A percentile compares a stretch with the other conserved stretches of the same genome.
phyloP scores from a whole-genome alignment of 2,797 vertebrate genomes.

The Florisuga fusca region DNA sequence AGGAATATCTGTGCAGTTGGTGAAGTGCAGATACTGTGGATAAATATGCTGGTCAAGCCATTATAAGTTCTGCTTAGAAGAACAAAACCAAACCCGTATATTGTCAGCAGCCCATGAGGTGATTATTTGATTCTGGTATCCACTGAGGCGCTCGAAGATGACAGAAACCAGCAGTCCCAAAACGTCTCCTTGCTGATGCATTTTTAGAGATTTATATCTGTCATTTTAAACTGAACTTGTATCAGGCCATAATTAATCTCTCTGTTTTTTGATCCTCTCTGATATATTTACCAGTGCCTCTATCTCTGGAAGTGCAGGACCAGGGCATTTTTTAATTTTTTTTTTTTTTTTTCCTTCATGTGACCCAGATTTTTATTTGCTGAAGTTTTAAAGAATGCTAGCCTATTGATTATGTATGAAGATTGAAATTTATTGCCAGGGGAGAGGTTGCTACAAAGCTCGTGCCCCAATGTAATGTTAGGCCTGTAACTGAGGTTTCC shows the following conservation, averaged over 20 bases:
- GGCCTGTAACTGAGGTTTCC: neutral
- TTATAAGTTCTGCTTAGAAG: neutral
- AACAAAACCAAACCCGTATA: neutral
- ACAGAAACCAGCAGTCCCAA: neutral
- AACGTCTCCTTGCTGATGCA: neutral
- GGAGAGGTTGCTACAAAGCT: neutral
- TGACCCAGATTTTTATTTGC: neutral
- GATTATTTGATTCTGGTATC: neutral
- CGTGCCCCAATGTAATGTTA: neutral
- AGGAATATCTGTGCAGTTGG: neutral
- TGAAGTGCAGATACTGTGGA: neutral
- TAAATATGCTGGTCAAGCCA: neutral
- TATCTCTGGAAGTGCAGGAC: neutral
- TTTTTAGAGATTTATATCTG: neutral
- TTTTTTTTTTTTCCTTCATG: neutral
- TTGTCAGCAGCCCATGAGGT: rapidly evolving
- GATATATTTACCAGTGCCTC: neutral
- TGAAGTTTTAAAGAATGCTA: neutral
- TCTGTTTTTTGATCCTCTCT: neutral
- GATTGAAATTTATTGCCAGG: neutral
- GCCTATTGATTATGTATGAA: neutral
- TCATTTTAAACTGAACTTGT: neutral
- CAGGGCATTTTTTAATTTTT: neutral
- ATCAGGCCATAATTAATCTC: neutral
- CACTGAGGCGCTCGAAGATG: rapidly evolving